Conservation (phyloP, 2,888 invertebrate genomes). For the Xylota sylvarum region DNA sequence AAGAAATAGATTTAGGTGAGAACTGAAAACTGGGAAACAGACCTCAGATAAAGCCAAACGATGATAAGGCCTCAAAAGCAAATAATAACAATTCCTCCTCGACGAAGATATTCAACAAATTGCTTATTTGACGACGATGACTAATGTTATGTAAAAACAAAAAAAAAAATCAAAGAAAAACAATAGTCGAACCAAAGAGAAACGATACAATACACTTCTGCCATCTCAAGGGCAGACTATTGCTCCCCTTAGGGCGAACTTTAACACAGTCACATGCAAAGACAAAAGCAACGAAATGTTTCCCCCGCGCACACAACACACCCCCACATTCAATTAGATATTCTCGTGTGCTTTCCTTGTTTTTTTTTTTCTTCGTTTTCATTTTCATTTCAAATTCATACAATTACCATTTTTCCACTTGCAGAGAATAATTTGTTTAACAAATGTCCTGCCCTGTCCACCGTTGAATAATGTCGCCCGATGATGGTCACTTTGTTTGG, state of each 20-base stretch:
- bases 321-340: conserved; percentile 27
- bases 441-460: not conserved
- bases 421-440: conserved; percentile 19
- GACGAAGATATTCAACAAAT: conserved; percentile 20
- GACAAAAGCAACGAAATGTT: not conserved
- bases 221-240: conserved; percentile 37
- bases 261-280: conserved; percentile 17
- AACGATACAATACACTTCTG: not conserved
- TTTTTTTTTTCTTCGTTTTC: conserved; percentile 4
- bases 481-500: conserved; percentile 15
- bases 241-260: conserved; percentile 3
- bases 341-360: not conserved
- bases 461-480: not conserved
- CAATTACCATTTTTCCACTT: conserved; percentile 52
- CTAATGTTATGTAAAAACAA: conserved; percentile 63
- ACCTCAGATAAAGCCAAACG: conserved; percentile 3
- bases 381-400: not conserved
- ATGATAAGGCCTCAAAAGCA: conserved; percentile 20
- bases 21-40: not conserved
- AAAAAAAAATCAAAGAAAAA: not conserved
- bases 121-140: conserved; percentile 22
- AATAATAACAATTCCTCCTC: conserved; percentile 22
- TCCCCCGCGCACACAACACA: not conserved
- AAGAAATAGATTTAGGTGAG: conserved; percentile 1
- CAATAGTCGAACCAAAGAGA: not conserved